phyloP scores from a whole-genome alignment of 2,113 vertebrate genomes.

The Mastomys natalensis region DNA sequence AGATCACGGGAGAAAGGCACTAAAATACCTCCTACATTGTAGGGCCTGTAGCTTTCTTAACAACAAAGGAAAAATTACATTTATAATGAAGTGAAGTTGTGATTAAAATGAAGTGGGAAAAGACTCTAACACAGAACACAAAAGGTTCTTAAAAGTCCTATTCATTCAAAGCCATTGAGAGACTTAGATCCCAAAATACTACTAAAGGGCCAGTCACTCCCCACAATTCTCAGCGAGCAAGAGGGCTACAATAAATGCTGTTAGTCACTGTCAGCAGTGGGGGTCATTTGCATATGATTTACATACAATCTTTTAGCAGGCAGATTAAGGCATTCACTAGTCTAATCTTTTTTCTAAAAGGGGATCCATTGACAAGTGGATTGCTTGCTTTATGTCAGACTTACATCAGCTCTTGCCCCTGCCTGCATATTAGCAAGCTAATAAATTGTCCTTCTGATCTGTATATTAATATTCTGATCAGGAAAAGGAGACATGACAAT shows the following conservation, averaged over 20 bases:
- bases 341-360: slow-evolving; percentile 55
- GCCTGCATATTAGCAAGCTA: slow-evolving; percentile 32
- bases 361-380: neutral
- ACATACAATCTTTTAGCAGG: slow-evolving; percentile 55
- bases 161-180: slow-evolving; percentile 28
- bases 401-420: slow-evolving; percentile 20
- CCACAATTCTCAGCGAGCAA: slow-evolving; percentile 17
- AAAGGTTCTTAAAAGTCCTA: slow-evolving; percentile 44
- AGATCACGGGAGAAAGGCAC: neutral
- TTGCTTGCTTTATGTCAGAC: slow-evolving; percentile 40
- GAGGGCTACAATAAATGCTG: slow-evolving; percentile 23
- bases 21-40: neutral
- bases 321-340: slow-evolving; percentile 49
- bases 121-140: neutral
- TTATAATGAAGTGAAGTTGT: slow-evolving; percentile 14
- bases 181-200: slow-evolving; percentile 52
- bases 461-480: slow-evolving; percentile 42
- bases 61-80: neutral
- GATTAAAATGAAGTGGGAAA: slow-evolving; percentile 58
- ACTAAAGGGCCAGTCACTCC: slow-evolving; percentile 48
- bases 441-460: slow-evolving; percentile 42
- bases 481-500: neutral
- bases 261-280: slow-evolving; percentile 47
- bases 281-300: slow-evolving; percentile 70
- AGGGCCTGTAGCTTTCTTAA: neutral